These are phyloP conservation scores for Odontamblyopus lacepedii DNA, from an alignment of 2,797 vertebrate species.

Conservation along the genomic window DNA sequence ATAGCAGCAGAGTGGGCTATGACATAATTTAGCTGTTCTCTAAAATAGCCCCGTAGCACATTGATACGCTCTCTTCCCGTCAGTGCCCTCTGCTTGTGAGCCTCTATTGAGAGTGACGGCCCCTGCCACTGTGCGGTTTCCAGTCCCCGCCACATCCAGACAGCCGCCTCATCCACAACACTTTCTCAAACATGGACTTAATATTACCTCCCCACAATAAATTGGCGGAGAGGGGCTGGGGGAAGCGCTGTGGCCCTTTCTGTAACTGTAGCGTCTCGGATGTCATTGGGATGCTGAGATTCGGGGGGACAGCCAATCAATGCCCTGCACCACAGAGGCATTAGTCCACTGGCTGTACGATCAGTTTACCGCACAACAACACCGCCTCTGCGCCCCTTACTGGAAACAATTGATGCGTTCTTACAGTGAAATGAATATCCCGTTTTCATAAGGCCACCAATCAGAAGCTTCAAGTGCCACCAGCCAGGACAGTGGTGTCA, in stretches of 20 bases:
- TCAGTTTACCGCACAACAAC: slow-evolving; percentile 85
- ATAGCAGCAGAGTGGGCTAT: not conserved
- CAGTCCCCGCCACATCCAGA: slow-evolving; percentile 67
- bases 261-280: slow-evolving; percentile 84
- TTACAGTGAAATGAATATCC: slow-evolving; percentile 90
- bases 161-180: slow-evolving; percentile 63
- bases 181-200: slow-evolving; percentile 80
- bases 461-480: slow-evolving; percentile 86
- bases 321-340: slow-evolving; percentile 83
- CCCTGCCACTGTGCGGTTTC: slow-evolving; percentile 68
- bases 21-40: not conserved
- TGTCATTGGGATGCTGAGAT: slow-evolving; percentile 83
- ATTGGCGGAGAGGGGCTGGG: slow-evolving; percentile 74
- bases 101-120: slow-evolving; percentile 68
- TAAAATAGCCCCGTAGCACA: not conserved
- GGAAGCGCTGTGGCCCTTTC: slow-evolving; percentile 66
- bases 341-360: slow-evolving; percentile 84
- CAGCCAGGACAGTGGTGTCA: slow-evolving; percentile 71
- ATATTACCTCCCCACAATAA: slow-evolving; percentile 86
- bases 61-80: slow-evolving; percentile 43
- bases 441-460: slow-evolving; percentile 87
- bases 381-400: slow-evolving; percentile 78
- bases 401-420: slow-evolving; percentile 89
- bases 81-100: slow-evolving; percentile 48
- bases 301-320: slow-evolving; percentile 84